These are phyloP conservation scores for Hyla sarda DNA, from an alignment of 2,113 vertebrate genomes.

Conservation along the genomic window DNA sequence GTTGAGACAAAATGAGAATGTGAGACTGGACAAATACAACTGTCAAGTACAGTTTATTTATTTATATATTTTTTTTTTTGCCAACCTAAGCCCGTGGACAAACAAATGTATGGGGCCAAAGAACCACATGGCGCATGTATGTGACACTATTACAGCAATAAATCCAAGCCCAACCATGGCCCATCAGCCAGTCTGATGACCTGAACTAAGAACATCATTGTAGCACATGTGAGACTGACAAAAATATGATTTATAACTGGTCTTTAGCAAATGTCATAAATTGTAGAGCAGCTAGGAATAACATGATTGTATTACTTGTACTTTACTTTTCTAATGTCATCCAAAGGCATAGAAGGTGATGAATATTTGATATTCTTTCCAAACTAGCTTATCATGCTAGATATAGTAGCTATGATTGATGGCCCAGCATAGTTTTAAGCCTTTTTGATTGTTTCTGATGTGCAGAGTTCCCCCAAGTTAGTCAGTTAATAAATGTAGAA, in stretches of 20 bases:
- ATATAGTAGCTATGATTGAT: slow-evolving; percentile 35
- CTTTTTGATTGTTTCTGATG: slow-evolving; percentile 52
- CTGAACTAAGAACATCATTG: too few species aligned
- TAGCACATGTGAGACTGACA: not conserved
- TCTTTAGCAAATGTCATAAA: not conserved
- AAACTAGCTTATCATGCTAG: not conserved
- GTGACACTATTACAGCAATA: too few species aligned
- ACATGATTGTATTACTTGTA: not conserved
- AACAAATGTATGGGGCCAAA: too few species aligned
- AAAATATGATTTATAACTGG: not conserved
- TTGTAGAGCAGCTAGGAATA: not conserved
- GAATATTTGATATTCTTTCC: not conserved
- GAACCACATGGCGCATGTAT: too few species aligned
- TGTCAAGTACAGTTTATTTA: too few species aligned
- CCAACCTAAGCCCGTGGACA: too few species aligned
- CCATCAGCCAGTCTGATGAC: too few species aligned
- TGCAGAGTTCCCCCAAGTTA: slow-evolving; percentile 49
- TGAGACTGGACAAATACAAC: too few species aligned
- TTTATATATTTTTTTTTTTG: too few species aligned
- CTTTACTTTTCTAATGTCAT: not conserved
- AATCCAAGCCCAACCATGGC: too few species aligned
- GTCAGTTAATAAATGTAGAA: slow-evolving; percentile 59
- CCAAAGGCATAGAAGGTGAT: not conserved
- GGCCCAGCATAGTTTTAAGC: slow-evolving; percentile 30
- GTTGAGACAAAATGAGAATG: too few species aligned